Base-by-base conservation (phyloP, 2,113 vertebrate species). In the Larimichthys polyactis region DNA sequence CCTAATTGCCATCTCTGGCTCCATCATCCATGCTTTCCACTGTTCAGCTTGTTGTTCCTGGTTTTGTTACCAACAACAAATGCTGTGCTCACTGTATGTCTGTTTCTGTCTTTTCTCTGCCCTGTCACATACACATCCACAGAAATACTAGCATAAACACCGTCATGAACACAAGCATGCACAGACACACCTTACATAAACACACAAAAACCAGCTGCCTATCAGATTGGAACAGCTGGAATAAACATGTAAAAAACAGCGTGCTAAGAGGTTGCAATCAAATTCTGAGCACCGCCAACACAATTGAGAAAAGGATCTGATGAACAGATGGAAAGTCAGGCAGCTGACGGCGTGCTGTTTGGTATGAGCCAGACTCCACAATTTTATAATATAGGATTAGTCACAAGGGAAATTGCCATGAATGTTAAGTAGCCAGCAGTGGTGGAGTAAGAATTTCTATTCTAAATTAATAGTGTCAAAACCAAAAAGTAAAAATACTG, bases 161-260 rank as follows among this genome's bases (percentile, higher is more conserved):
- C 40, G 46, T 19, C 51, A 14, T 51, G 8, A 69, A 46, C 48
- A 32, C 63, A 62, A 52, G n/a, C 49, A 71, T 51, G 22, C 68
- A 32, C 75, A 68, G 22, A 57, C 79, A 69, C 59, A 86, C 67
- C 77, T 79, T 58, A 63, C 69, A 43, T 71, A 72, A 79, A 87
- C 59, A 75, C 51, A 58, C 62, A 63, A 58, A 54, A 36, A 77
- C 66, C 84, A 84, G 73, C 84, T 91, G 87, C 70, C 55, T 51
- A 22, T 82, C 67, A 80, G 83, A 92, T 77, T 83, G 69, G 83
- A 90, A 90, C 91, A 90, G 79, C 88, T 91, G 80, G 80, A 91
- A 85, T 83, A 84, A 85, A 85, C 70, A 46, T 2, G 24, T 51
- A 75, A 79, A 85, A 88, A 70, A 11, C 78, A 54, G 77, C 11